Evolutionary conservation across 1,140 invertebrate species (phyloP).

Genomic region (Brachionus sp.): DNA sequence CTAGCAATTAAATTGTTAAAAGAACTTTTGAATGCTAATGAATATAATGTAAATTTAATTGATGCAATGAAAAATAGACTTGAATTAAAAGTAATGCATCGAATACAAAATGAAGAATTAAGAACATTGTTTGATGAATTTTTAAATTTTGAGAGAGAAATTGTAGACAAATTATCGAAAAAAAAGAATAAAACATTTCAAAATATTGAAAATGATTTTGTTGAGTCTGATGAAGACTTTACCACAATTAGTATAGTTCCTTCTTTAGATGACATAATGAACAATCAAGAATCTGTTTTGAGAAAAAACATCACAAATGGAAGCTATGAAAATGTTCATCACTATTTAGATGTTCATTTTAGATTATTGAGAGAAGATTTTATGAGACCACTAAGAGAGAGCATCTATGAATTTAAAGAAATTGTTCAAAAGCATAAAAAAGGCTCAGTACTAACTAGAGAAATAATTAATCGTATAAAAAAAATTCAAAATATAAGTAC

Average conservation of each 20-base stretch:
- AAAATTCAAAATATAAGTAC: constrained; percentile 27
- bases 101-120: constrained; percentile 12
- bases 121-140: neutral
- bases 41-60: neutral
- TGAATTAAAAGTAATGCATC: neutral
- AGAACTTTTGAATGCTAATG: neutral
- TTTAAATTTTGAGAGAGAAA: neutral
- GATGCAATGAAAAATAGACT: neutral
- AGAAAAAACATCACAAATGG: constrained; percentile 66
- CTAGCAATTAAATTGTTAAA: neutral
- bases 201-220: neutral
- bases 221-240: constrained; percentile 52
- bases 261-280: constrained; percentile 50
- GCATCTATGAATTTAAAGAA: constrained; percentile 51
- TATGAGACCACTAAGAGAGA: constrained; percentile 57
- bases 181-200: neutral
- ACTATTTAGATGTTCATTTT: constrained; percentile 74
- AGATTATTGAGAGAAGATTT: constrained; percentile 71
- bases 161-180: neutral
- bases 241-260: constrained; percentile 53
- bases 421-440: neutral
- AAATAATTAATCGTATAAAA: neutral
- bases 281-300: constrained; percentile 54
- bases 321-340: constrained; percentile 64
- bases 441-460: neutral